Evolutionary conservation across 2,797 vertebrate species (phyloP).

Genomic region (Phataginus tricuspis): DNA sequence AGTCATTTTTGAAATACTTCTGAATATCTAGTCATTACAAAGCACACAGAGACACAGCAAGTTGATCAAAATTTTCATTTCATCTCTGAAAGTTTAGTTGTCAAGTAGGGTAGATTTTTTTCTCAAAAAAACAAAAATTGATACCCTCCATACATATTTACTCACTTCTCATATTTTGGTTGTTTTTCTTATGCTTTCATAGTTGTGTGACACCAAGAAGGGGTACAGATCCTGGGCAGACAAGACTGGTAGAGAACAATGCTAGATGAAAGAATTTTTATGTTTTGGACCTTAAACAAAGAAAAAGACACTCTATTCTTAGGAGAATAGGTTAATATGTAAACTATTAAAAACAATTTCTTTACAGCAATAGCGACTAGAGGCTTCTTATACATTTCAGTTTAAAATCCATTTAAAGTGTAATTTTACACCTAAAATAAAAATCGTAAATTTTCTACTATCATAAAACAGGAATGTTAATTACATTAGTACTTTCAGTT

Average conservation of each 20-base stretch:
- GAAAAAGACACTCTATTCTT: background rate
- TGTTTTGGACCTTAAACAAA: background rate
- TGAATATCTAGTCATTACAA: background rate
- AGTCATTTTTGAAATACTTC: background rate
- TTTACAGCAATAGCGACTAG: background rate
- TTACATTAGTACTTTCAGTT: conserved; percentile 59
- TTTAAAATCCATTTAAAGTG: conserved; percentile 52
- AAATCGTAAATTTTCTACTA: conserved; percentile 5
- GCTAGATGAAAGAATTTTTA: background rate
- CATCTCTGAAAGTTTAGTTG: background rate
- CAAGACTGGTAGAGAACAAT: background rate
- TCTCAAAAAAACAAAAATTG: background rate
- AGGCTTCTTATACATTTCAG: background rate
- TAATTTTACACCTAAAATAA: conserved; percentile 11
- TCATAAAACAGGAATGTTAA: conserved; percentile 71
- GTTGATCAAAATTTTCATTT: background rate
- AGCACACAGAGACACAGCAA: background rate
- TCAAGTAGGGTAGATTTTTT: background rate
- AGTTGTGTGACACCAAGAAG: background rate
- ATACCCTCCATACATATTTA: background rate
- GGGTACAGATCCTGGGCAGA: background rate
- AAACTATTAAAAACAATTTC: background rate
- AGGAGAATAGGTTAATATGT: background rate
- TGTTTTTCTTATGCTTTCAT: background rate
- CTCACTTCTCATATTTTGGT: background rate